Percentiles rank a stretch among this genome's conserved stretches.
These are phyloP conservation scores for Andrena hattorfiana DNA, from an alignment of 2,888 invertebrate genomes.

Conservation along the genomic window DNA sequence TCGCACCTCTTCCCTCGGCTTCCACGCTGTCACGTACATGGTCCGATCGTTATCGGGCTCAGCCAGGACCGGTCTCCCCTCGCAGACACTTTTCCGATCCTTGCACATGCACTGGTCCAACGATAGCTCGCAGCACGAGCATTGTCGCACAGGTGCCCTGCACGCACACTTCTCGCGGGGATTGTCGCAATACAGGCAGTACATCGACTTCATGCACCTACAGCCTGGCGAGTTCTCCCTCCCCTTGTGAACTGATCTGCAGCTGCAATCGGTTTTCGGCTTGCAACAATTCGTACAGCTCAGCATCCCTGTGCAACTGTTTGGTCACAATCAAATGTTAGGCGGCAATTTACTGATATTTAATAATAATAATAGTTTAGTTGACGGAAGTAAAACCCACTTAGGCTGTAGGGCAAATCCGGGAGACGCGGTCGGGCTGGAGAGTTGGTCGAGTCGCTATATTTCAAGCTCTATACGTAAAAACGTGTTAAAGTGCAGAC, in stretches of 20 bases:
- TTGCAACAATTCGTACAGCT: constrained; percentile 42
- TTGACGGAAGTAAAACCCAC: not conserved
- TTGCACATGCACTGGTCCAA: constrained; percentile 70
- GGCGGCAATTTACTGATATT: too few species aligned
- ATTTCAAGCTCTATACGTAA: too few species aligned
- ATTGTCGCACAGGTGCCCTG: constrained; percentile 66
- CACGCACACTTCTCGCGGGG: constrained; percentile 73
- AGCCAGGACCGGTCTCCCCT: constrained; percentile 51
- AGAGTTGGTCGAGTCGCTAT: too few species aligned
- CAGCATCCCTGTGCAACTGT: constrained; percentile 30
- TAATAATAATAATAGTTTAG: too few species aligned
- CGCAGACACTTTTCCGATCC: constrained; percentile 40
- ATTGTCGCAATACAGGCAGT: constrained; percentile 77
- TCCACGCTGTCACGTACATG: constrained; percentile 74
- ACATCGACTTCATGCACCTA: constrained; percentile 66
- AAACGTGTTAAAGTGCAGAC: too few species aligned
- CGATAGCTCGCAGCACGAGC: constrained; percentile 68
- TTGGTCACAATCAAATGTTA: not conserved
- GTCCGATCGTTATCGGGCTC: constrained; percentile 52
- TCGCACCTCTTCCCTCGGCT: constrained; percentile 68
- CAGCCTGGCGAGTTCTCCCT: constrained; percentile 4
- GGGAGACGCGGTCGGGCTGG: too few species aligned
- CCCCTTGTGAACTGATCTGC: not conserved
- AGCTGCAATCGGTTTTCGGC: constrained; percentile 48
- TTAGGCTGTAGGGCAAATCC: too few species aligned